A percentile compares a stretch with the other conserved stretches of the same genome.
Conservation (phyloP, 2,113 vertebrate genomes). For the Sphyrna mokarran region DNA sequence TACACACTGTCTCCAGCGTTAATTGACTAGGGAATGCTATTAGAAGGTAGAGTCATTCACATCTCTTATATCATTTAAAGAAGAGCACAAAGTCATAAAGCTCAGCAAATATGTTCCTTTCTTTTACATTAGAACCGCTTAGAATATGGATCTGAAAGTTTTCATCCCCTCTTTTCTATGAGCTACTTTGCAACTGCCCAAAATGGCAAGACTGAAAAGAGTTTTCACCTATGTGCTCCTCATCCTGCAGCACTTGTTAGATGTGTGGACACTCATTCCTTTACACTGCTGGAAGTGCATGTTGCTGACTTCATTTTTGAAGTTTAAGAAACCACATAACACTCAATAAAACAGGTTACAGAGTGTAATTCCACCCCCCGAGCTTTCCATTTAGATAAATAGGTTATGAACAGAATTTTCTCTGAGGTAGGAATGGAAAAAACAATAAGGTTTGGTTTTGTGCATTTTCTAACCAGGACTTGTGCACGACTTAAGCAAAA, state of each 20-base stretch:
- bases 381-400: background rate
- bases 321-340: background rate
- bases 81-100: background rate
- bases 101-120: background rate
- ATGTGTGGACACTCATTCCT: too few species aligned
- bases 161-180: background rate
- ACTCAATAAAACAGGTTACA: background rate
- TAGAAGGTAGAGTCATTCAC: background rate
- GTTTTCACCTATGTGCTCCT: background rate
- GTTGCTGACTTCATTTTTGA: background rate
- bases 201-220: background rate
- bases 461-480: constrained; percentile 60
- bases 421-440: background rate
- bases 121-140: background rate
- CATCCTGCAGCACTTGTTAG: too few species aligned
- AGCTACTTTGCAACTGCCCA: background rate
- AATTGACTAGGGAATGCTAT: background rate
- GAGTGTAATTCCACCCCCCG: background rate
- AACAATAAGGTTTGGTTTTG: background rate
- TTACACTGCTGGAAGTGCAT: background rate
- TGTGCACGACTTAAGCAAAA: constrained; percentile 60
- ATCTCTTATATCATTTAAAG: background rate
- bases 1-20: background rate
- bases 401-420: background rate
- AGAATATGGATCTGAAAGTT: background rate